These are phyloP conservation scores for Myripristis murdjan DNA, from an alignment of 2,797 vertebrate genomes.

Conservation along the genomic window DNA sequence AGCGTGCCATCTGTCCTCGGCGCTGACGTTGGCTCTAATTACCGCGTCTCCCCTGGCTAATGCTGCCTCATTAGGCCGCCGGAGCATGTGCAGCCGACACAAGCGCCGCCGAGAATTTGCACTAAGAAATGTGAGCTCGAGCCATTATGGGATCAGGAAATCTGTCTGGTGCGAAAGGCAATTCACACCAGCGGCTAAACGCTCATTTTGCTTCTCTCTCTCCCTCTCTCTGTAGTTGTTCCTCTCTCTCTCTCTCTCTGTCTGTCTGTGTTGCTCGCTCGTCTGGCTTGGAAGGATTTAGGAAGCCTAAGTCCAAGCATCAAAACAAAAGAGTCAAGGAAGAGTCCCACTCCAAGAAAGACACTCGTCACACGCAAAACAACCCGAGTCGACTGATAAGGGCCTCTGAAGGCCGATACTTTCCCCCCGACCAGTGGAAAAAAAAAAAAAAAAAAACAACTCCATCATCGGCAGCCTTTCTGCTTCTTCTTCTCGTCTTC, in stretches of 20 bases:
- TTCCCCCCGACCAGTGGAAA: no score
- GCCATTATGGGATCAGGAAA: constrained; percentile 89
- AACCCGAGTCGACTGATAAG: no score
- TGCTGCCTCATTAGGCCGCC: constrained; percentile 88
- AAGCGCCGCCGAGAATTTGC: constrained; percentile 87
- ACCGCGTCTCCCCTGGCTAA: constrained; percentile 87
- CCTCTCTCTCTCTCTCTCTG: constrained; percentile 4
- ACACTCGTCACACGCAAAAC: no score
- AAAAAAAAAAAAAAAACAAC: no score
- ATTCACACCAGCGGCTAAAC: constrained; percentile 90
- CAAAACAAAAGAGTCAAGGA: constrained; percentile 65
- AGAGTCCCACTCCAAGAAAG: constrained; percentile 50
- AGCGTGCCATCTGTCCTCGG: constrained; percentile 89
- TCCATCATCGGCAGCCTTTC: no score
- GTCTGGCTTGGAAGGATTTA: constrained; percentile 18
- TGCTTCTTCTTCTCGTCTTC: no score
- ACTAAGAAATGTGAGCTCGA: constrained; percentile 86
- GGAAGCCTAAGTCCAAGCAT: constrained; percentile 50
- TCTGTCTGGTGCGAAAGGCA: constrained; percentile 90
- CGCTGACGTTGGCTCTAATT: constrained; percentile 89
- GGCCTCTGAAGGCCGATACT: no score
- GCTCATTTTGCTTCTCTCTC: constrained; percentile 87
- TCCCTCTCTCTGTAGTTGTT: constrained; percentile 50
- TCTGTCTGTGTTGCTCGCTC: constrained; percentile 17
- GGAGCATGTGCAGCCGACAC: constrained; percentile 91